Percentiles rank a stretch among this genome's conserved stretches.
Evolutionary conservation across 1,140 invertebrate species (phyloP).

Genomic region (Theocolax elegans): DNA sequence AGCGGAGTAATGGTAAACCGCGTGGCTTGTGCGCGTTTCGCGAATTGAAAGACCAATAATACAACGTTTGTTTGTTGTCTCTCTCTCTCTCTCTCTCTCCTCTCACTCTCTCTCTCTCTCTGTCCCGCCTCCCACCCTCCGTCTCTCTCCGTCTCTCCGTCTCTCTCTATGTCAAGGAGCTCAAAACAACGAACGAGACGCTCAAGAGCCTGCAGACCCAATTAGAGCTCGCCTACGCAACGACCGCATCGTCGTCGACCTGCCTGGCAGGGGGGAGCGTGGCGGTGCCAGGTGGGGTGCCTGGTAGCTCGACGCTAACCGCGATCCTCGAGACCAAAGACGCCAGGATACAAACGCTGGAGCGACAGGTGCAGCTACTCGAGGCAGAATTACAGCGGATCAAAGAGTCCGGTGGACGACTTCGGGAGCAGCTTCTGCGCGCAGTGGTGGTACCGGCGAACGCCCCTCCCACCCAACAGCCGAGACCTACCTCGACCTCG

Average conservation of each 20-base stretch:
- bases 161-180: conserved; percentile 70
- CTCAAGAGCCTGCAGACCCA: conserved; percentile 81
- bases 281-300: conserved; percentile 71
- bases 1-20: too few species aligned
- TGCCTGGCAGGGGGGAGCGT: conserved; percentile 62
- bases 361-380: conserved; percentile 82
- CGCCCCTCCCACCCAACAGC: background rate
- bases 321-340: conserved; percentile 87
- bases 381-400: conserved; percentile 76
- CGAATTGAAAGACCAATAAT: conserved; percentile 21
- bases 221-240: conserved; percentile 78
- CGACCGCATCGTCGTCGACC: conserved; percentile 67
- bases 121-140: background rate
- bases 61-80: conserved; percentile 32
- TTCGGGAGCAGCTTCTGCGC: conserved; percentile 60
- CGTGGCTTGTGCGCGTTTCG: too few species aligned
- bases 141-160: conserved; percentile 18
- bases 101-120: conserved; percentile 9
- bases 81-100: conserved; percentile 9
- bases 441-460: conserved; percentile 57
- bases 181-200: conserved; percentile 83
- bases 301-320: conserved; percentile 77
- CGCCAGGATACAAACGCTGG: conserved; percentile 84
- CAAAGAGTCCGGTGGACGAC: conserved; percentile 66
- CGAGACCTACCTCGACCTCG: conserved; percentile 44